Evolutionary conservation across 2,113 vertebrate genomes (phyloP), one percentile per base, ranked within the genome.

Genomic region (Speoplatyrhinus poulsoni): DNA sequence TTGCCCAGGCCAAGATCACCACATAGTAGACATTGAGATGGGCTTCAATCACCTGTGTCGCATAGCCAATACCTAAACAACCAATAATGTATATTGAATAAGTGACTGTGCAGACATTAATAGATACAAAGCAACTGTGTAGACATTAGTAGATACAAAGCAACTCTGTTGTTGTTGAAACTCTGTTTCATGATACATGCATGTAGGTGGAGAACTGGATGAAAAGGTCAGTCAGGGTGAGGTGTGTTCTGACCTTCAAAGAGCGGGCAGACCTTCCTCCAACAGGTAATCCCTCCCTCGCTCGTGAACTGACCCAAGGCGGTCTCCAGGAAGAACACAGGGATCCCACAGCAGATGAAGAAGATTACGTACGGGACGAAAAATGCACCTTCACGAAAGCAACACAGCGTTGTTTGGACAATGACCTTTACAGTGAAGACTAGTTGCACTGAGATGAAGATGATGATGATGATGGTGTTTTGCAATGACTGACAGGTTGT

Each of bases 291-390:
- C 55, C 98, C 98, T 85, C 98, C 98, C 88, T 99, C 96, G 12
- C 95, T 99, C 1, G 98, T 99, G 77, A 96, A 99, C 82, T 99
- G 98, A 32, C 98, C 98, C 89, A 99, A 81, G 17, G 98, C 98
- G 0, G 98, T 99, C 90, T 99, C 98, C 92, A 99, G 77, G 92
- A 99, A 98, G 90, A 99, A 99, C 0, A 99, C 95, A 0, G 98
- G 98, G 81, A 99, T 99, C n/a, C 98, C 98, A 79, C 98, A 99
- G 89, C 96, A 98, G 60, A 99, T 86, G 49, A 99, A 99, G 90
- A 99, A 99, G 52, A 99, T 94, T 86, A 99, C 96, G 1, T 99
- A 99, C 0, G 98, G 98, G 70, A 99, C 96, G 75, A 99, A 96
- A 87, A 99, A 99, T 1, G 98, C 98, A 88, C 98, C 98, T 99